Evolutionary conservation across 1,140 invertebrate species (phyloP), one percentile per base, ranked within the genome.

Genomic region (Globodera ellingtonae): DNA sequence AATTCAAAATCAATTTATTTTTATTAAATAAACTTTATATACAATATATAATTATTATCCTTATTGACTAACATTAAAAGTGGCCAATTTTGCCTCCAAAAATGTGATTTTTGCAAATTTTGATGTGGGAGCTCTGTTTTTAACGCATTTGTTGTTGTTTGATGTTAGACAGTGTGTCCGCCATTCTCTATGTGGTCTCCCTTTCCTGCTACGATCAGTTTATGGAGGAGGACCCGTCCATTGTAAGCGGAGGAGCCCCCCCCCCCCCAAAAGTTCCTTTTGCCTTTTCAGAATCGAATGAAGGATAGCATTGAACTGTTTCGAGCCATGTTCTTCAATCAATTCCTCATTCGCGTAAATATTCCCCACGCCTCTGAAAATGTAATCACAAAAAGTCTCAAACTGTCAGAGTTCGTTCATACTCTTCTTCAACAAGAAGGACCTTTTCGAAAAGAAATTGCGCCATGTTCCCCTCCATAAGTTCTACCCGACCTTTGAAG

Each of bases 361-460:
- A 72, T 72, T 35, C 35, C 35, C 35, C 35, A 2, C 35, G 35
- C 35, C 35, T 35, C 3, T 35, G 52, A 21, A 72, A 72, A 72
- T 9, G 3, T 5, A 18, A 6, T 50, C n/a, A 8, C 52, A 44
- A 50, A 71, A 71, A 44, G 35, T 46, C 4, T 73, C 44, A 15
- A n/a, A n/a, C 59, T 48, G 1, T 47, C 59, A 67, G 75, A 70
- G 75, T 77, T 81, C 82, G 18, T 84, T 86, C 56, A 85, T 85
- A 46, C 48, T 85, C 2, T 85, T 85, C 73, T 48, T 86, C 59
- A 85, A 85, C 74, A 85, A 85, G 75, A 85, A 84, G 73, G 84
- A 85, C 71, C 56, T 85, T 13, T 83, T 85, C 50, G 84, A 86
- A 46, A 62, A 84, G 6, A 85, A 85, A 56, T 24, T 85, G 35